Evolutionary conservation across 2,113 vertebrate genomes (phyloP).

Genomic region (Cavia aperea): DNA sequence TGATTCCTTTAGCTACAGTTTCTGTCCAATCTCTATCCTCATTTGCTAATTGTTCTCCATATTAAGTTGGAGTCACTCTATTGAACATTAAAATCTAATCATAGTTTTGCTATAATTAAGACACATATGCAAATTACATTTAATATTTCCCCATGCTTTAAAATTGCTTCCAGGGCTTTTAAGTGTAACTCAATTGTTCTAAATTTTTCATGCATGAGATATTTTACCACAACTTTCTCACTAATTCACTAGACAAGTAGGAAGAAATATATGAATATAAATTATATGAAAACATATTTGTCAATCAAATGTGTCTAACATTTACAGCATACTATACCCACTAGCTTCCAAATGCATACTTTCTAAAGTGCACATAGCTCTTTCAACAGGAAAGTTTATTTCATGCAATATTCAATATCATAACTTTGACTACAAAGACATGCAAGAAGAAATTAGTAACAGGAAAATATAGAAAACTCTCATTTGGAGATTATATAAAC

Average conservation of each 20-base stretch:
- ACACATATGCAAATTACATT: background rate
- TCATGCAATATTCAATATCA: background rate
- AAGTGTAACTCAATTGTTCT: background rate
- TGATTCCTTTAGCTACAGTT: background rate
- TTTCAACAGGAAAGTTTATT: background rate
- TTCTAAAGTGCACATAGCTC: background rate
- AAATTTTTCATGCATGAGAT: background rate
- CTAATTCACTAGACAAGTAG: background rate
- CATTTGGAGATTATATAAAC: background rate
- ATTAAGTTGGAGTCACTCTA: background rate
- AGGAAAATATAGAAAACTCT: background rate
- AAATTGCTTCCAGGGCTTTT: background rate
- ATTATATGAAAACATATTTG: background rate
- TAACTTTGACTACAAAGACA: background rate
- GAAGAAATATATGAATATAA: background rate
- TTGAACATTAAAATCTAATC: background rate
- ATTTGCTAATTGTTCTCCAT: background rate
- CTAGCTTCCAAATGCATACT: background rate
- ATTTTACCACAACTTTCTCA: background rate
- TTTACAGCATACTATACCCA: background rate
- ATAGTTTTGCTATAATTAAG: conserved; percentile 31
- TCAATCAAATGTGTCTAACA: background rate
- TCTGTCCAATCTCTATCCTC: background rate
- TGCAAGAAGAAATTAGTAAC: background rate
- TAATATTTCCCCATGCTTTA: background rate